These are phyloP conservation scores for Machimus rusticus DNA, from an alignment of 2,888 invertebrate species.

Conservation along the genomic window DNA sequence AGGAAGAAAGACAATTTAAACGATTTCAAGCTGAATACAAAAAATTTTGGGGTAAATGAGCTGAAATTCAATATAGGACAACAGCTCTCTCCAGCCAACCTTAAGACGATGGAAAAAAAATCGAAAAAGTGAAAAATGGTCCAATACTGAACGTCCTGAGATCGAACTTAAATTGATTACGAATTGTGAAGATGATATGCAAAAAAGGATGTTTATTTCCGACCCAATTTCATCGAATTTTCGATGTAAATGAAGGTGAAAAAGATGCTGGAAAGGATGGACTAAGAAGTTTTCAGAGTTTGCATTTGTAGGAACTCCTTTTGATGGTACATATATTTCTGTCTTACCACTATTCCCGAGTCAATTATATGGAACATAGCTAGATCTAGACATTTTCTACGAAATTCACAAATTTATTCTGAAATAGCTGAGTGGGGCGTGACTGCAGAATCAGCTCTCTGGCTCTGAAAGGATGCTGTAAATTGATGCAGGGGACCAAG, in stretches of 20 bases:
- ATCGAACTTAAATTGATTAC: neutral
- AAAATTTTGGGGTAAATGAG: neutral
- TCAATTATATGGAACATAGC: neutral
- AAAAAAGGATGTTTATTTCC: neutral
- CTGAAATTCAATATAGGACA: neutral
- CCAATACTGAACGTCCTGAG: neutral
- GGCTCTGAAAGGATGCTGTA: neutral
- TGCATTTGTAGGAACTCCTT: neutral
- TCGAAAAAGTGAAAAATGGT: neutral
- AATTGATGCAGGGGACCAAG: neutral
- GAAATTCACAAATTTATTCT: neutral
- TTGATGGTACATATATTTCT: neutral
- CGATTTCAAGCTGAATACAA: neutral
- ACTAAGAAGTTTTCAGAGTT: neutral
- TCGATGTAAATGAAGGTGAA: neutral
- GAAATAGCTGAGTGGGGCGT: neutral
- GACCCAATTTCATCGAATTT: neutral
- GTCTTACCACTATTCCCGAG: neutral
- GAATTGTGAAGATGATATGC: neutral
- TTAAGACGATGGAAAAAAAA: neutral
- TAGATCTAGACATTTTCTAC: neutral
- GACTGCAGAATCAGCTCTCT: neutral
- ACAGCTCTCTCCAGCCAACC: neutral
- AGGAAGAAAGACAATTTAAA: neutral
- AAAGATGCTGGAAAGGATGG: neutral